Evolutionary conservation across 2,797 vertebrate genomes (phyloP).

Genomic region (Harpagifer antarcticus): DNA sequence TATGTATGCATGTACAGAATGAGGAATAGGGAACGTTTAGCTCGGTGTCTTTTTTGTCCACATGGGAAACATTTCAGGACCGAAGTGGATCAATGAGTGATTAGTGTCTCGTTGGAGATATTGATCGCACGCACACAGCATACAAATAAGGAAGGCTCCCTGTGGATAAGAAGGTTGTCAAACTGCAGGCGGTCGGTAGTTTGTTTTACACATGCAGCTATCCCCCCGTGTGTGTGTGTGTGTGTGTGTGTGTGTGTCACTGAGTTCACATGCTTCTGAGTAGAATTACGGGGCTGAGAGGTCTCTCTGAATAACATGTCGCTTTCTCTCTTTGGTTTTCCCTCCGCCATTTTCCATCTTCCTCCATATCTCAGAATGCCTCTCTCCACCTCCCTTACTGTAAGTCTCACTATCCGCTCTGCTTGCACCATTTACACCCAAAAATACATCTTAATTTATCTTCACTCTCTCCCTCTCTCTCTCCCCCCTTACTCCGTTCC

Average conservation of each 20-base stretch:
- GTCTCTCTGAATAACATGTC: constrained; percentile 37
- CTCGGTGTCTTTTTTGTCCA: constrained; percentile 21
- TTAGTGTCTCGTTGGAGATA: constrained; percentile 53
- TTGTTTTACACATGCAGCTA: constrained; percentile 35
- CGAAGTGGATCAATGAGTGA: constrained; percentile 56
- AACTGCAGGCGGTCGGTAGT: constrained; percentile 7
- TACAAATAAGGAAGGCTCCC: constrained; percentile 4
- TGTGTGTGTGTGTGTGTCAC: constrained; percentile 12
- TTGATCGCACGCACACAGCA: constrained; percentile 44
- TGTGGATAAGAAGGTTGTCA: background rate
- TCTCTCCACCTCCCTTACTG: constrained; percentile 35
- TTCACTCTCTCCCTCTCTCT: background rate
- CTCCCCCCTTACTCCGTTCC: constrained; percentile 6
- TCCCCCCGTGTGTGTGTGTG: constrained; percentile 11
- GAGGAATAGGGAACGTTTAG: background rate
- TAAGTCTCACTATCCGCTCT: constrained; percentile 50
- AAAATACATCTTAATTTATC: constrained; percentile 65
- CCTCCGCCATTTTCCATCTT: constrained; percentile 34
- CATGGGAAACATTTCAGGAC: constrained; percentile 15
- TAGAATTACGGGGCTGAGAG: constrained; percentile 41
- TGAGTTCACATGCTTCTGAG: constrained; percentile 24
- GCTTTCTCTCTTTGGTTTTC: background rate
- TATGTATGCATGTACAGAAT: background rate
- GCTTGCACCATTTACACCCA: constrained; percentile 67
- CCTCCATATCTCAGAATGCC: constrained; percentile 37